Percentiles rank a stretch among this genome's conserved stretches.
Conservation (phyloP, 2,113 vertebrate species). For the Dunckerocampus dactyliophorus region DNA sequence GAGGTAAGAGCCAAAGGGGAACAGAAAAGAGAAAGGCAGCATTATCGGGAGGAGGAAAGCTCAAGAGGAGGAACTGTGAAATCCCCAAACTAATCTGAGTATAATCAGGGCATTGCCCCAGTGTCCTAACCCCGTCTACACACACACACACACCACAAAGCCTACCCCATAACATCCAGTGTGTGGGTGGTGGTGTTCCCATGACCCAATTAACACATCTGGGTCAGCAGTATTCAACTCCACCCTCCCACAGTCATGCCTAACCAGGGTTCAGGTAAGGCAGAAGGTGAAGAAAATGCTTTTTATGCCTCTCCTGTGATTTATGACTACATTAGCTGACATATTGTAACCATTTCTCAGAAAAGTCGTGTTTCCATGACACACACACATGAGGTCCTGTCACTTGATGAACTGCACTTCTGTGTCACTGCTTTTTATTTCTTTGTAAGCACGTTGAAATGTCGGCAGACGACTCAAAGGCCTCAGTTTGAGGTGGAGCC, state of each 20-base stretch:
- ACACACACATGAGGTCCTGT: neutral
- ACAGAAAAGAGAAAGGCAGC: constrained; percentile 1
- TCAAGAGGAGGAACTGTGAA: constrained; percentile 55
- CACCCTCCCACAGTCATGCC: constrained; percentile 14
- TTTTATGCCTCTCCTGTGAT: constrained; percentile 5
- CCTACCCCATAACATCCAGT: constrained; percentile 57
- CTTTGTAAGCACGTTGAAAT: constrained; percentile 15
- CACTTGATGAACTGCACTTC: constrained; percentile 5
- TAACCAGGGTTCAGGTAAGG: constrained; percentile 15
- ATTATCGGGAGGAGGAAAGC: constrained; percentile 24
- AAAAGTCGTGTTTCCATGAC: constrained; percentile 8
- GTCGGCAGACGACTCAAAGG: constrained; percentile 9
- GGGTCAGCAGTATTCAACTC: constrained; percentile 70
- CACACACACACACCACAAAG: constrained; percentile 19
- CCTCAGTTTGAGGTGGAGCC: constrained; percentile 20
- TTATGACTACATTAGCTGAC: constrained; percentile 2
- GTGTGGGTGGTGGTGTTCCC: constrained; percentile 63
- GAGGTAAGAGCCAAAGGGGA: constrained; percentile 1
- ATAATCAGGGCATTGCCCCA: constrained; percentile 73
- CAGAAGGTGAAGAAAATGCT: constrained; percentile 8
- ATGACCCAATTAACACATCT: constrained; percentile 78
- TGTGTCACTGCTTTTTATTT: constrained; percentile 13
- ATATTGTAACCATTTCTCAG: constrained; percentile 15
- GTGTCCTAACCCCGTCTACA: constrained; percentile 48
- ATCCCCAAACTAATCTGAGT: constrained; percentile 71